These are phyloP conservation scores for Diaperis boleti DNA, from an alignment of 2,888 invertebrate genomes.

Conservation along the genomic window DNA sequence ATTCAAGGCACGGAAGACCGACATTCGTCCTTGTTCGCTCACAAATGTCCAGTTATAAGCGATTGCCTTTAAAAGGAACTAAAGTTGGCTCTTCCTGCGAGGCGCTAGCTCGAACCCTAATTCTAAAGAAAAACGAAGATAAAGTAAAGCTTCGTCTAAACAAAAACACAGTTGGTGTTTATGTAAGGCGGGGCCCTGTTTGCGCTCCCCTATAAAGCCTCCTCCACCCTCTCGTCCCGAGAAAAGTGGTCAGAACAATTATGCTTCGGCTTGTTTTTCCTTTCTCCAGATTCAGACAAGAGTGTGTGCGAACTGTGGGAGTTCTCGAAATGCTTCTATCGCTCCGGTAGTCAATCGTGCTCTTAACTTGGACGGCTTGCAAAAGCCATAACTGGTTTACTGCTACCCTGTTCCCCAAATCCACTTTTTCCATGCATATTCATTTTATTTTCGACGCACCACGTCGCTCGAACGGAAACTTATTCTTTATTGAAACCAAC, in stretches of 20 bases:
- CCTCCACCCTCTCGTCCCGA: slow-evolving; percentile 40
- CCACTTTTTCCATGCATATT: slow-evolving; percentile 42
- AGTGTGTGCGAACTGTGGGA: slow-evolving; percentile 43
- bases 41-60: slow-evolving; percentile 60
- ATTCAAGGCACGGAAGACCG: slow-evolving; percentile 58
- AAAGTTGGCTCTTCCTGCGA: slow-evolving; percentile 42
- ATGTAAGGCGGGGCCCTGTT: slow-evolving; percentile 56
- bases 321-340: slow-evolving; percentile 46
- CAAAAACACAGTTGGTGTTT: slow-evolving; percentile 58
- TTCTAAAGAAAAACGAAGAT: slow-evolving; percentile 53
- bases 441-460: slow-evolving; percentile 36
- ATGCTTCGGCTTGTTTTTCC: slow-evolving; percentile 53
- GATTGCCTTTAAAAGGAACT: slow-evolving; percentile 56
- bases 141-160: slow-evolving; percentile 54
- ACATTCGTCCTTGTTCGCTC: slow-evolving; percentile 56
- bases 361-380: slow-evolving; percentile 45
- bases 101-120: slow-evolving; percentile 45
- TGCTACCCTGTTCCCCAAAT: slow-evolving; percentile 38
- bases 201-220: slow-evolving; percentile 49
- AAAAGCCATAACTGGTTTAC: slow-evolving; percentile 47
- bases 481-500: slow-evolving; percentile 33
- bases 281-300: slow-evolving; percentile 48
- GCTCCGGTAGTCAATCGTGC: slow-evolving; percentile 49
- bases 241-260: slow-evolving; percentile 57
- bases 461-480: slow-evolving; percentile 15